phyloP scores from a whole-genome alignment of 2,113 vertebrate species.

The Tiliqua scincoides region DNA sequence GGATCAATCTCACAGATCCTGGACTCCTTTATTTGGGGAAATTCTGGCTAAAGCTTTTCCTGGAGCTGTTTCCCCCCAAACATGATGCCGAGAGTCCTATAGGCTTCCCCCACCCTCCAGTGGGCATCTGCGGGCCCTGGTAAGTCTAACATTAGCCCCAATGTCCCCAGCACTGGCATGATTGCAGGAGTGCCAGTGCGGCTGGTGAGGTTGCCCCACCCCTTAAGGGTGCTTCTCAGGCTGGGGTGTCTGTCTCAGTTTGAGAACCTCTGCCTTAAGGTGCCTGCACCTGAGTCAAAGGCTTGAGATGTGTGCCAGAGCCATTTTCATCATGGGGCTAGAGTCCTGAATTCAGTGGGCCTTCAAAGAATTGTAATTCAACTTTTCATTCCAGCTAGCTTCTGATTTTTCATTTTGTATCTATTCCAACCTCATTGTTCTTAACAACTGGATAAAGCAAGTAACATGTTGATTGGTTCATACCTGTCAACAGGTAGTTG shows the following conservation, averaged over 20 bases:
- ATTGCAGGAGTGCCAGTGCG: too few species aligned
- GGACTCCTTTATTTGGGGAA: not conserved
- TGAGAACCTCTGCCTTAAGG: not conserved
- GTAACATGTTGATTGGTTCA: not conserved
- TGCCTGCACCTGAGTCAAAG: not conserved
- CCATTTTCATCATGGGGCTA: not conserved
- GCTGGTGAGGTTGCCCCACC: too few species aligned
- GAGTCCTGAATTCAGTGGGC: not conserved
- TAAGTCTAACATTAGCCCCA: too few species aligned
- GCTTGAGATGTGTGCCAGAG: too few species aligned
- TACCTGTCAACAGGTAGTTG: conserved; percentile 8
- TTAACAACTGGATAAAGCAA: conserved; percentile 16
- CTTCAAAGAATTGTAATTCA: not conserved
- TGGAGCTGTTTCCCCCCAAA: too few species aligned
- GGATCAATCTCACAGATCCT: not conserved
- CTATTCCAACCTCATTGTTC: conserved; percentile 33
- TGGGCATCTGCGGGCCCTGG: too few species aligned
- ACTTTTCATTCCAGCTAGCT: not conserved
- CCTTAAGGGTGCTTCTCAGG: too few species aligned
- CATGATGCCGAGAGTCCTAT: too few species aligned
- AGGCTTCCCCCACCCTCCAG: too few species aligned
- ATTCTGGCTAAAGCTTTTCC: not conserved
- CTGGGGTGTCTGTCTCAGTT: too few species aligned
- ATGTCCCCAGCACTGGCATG: too few species aligned
- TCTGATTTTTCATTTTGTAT: not conserved